Evolutionary conservation across 2,797 vertebrate genomes (phyloP).

Genomic region (Valencia hispanica): DNA sequence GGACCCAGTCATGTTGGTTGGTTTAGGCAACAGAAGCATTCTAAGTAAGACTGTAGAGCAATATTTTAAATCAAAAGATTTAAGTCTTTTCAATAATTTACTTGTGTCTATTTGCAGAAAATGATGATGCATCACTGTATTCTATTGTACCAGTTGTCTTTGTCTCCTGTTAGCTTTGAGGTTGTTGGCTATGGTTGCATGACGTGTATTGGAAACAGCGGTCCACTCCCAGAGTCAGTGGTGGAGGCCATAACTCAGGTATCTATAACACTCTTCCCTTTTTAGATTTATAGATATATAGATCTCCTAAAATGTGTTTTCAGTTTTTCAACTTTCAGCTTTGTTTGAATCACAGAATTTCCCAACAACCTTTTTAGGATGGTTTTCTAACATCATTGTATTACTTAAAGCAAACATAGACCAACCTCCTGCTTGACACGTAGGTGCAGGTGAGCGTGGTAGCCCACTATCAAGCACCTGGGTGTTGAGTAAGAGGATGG

Average conservation of each 20-base stretch:
- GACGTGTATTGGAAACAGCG: slow-evolving; percentile 99
- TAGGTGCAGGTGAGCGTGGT: no score
- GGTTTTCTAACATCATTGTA: no score
- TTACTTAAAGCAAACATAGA: no score
- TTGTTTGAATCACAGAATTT: neutral
- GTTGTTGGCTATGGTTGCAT: slow-evolving; percentile 98
- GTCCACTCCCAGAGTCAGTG: slow-evolving; percentile 92
- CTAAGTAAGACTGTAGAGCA: neutral
- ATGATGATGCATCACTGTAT: no score
- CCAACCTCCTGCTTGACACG: no score
- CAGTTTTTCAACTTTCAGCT: neutral
- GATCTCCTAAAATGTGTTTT: neutral
- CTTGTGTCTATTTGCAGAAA: neutral
- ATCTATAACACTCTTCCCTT: slow-evolving; percentile 24
- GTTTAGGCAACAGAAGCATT: neutral
- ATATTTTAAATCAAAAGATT: neutral
- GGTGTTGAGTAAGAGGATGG: no score
- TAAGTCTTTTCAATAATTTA: neutral
- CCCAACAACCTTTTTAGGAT: no score
- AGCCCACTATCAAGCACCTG: no score
- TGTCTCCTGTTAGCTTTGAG: slow-evolving; percentile 85
- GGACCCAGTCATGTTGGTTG: neutral
- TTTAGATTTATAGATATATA: neutral
- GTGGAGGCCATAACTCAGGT: slow-evolving; percentile 95
- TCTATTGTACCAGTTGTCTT: slow-evolving; percentile 2